Conservation (phyloP, 1,140 invertebrate species). For the Brachionus sp. region DNA sequence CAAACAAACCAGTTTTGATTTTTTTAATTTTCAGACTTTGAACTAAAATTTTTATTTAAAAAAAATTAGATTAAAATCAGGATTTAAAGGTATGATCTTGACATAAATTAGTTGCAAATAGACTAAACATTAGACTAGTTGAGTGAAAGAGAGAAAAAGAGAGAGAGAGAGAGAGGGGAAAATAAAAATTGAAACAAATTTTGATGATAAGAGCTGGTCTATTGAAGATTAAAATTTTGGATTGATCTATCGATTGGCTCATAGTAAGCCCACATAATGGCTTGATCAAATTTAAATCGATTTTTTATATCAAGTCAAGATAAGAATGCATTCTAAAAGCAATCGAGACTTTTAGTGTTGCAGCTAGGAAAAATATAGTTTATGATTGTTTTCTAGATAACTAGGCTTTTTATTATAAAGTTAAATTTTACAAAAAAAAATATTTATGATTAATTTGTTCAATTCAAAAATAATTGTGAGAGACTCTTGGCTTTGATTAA, state of each 20-base stretch:
- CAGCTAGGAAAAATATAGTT: background rate
- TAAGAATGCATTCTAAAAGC: background rate
- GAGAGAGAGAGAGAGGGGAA: background rate
- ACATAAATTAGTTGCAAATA: background rate
- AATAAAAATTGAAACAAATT: background rate
- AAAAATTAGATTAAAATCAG: background rate
- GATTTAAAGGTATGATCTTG: background rate
- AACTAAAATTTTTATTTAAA: background rate
- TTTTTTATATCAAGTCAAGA: background rate
- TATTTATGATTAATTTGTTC: conserved; percentile 37
- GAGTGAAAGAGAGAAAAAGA: no score
- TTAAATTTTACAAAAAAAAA: background rate
- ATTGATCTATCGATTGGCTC: background rate
- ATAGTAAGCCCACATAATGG: background rate
- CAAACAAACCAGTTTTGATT: no score
- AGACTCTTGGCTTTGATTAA: background rate
- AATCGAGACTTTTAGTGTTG: background rate
- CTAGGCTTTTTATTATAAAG: background rate
- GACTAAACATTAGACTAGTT: background rate
- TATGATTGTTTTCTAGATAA: conserved; percentile 34
- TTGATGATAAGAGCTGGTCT: background rate
- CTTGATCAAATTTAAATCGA: background rate
- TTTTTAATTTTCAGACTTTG: background rate
- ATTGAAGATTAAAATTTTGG: background rate
- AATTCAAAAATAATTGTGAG: conserved; percentile 2